Base-by-base conservation (phyloP, 2,113 vertebrate species). In the Promerops cafer region DNA sequence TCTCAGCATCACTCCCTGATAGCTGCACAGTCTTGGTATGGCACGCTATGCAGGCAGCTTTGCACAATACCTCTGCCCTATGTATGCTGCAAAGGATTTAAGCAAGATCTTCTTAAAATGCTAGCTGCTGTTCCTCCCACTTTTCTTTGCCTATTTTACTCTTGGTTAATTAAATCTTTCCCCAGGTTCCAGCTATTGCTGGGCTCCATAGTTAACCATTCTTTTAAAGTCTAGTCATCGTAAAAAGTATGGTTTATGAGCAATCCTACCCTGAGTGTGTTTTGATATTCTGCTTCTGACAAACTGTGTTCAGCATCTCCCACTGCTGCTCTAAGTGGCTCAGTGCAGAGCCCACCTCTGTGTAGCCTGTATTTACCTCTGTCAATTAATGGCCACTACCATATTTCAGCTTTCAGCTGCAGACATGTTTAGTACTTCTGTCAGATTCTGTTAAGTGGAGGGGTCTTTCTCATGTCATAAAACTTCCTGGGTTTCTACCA, bases 171-270 rank as follows among this genome's bases (percentile, higher is more conserved):
- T 59, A 59, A 66, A 69, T 79, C 39, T 22, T 79, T 84, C 22
- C 31, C 47, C 1, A 1, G 21, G 9, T 35, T 14, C 20, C 0
- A 0, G 18, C 7, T 47, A 15, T 39, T 3, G 1, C 69, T 54
- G 31, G 24, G 4, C 24, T 91, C 64, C 20, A 19, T 45, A 53
- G 17, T 64, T 78, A 74, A 65, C 10, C 7, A 1, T 28, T 60
- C 37, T 72, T 50, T 59, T 13, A 3, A 57, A 69, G 23, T 27
- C 47, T 50, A 31, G 30, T 79, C 30, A 52, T 40, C 44, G 0
- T 64, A 45, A 87, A 17, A 66, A 42, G 8, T 13, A 10, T 2
- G 4, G 21, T 15, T 79, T 40, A 61, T 21, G 21, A 80, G 31
- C 40, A 54, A 64, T 47, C 11, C 42, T 69, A 5, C 14, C 21